A percentile compares a stretch with the other conserved stretches of the same genome.
Evolutionary conservation across 2,888 invertebrate genomes (phyloP).

Genomic region (Ornithoptera priamus): DNA sequence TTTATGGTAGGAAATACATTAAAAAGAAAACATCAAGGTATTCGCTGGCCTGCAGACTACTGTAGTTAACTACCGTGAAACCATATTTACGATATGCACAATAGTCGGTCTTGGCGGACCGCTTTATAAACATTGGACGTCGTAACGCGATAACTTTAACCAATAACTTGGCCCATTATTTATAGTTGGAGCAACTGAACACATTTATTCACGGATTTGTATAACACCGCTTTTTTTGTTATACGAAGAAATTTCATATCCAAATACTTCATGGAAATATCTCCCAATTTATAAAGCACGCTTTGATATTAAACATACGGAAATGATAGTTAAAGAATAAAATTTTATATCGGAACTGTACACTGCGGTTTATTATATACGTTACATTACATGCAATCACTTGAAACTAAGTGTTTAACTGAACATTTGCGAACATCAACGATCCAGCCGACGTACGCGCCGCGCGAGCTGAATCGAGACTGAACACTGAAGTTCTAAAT

Average conservation of each 20-base stretch:
- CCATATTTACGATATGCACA: constrained; percentile 30
- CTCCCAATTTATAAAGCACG: no score
- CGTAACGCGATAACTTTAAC: constrained; percentile 24
- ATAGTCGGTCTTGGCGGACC: constrained; percentile 22
- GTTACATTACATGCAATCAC: constrained; percentile 16
- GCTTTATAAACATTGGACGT: constrained; percentile 28
- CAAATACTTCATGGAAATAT: no score
- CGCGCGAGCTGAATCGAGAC: constrained; percentile 59
- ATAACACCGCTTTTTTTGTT: constrained; percentile 6
- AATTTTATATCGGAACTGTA: not conserved
- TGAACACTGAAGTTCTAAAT: constrained; percentile 67
- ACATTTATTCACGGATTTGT: constrained; percentile 20
- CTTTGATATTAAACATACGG: no score
- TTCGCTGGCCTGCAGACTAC: constrained; percentile 2
- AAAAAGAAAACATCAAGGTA: not conserved
- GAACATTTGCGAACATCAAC: constrained; percentile 34
- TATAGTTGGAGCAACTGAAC: constrained; percentile 12
- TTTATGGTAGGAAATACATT: constrained; percentile 1
- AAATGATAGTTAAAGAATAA: not conserved
- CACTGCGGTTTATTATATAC: constrained; percentile 13
- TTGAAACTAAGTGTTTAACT: constrained; percentile 17
- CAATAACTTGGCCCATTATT: constrained; percentile 29
- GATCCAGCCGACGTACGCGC: constrained; percentile 61
- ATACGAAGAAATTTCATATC: not conserved
- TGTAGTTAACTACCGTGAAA: constrained; percentile 19